These are phyloP conservation scores for Pipistrellus nathusii DNA, from an alignment of 2,797 vertebrate species.

Conservation along the genomic window DNA sequence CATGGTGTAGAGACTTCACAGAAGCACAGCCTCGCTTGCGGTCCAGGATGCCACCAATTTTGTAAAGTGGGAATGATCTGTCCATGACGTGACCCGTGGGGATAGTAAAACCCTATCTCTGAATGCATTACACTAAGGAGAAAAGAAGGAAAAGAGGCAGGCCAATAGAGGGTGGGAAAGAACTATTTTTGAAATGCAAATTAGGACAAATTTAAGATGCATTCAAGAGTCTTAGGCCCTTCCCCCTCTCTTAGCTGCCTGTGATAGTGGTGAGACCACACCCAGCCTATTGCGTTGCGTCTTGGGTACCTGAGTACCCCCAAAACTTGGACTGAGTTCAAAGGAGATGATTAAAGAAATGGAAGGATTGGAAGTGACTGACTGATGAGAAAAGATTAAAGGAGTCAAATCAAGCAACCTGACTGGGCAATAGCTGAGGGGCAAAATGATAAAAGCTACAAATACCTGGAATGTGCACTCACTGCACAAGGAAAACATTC, in stretches of 20 bases:
- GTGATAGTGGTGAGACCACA: background rate
- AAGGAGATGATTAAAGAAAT: conserved; percentile 76
- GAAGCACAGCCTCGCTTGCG: background rate
- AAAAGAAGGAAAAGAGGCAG: background rate
- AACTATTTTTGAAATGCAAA: conserved; percentile 48
- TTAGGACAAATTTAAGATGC: background rate
- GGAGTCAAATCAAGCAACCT: conserved; percentile 50
- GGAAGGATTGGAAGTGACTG: conserved; percentile 61
- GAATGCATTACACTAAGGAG: background rate
- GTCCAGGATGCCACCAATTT: background rate
- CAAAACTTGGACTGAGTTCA: conserved; percentile 71
- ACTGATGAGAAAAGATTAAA: conserved; percentile 77
- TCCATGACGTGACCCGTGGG: fast-evolving
- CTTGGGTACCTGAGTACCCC: conserved; percentile 60
- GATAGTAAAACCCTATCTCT: background rate
- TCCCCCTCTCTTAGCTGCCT: background rate
- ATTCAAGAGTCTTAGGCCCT: background rate
- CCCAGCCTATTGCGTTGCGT: background rate
- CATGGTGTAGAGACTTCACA: background rate
- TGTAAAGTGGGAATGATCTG: background rate
- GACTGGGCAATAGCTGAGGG: conserved; percentile 60
- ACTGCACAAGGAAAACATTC: conserved; percentile 28
- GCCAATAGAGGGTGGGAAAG: background rate
- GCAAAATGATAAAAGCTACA: conserved; percentile 71
- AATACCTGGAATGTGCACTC: conserved; percentile 33